Conservation (phyloP, 2,888 invertebrate species). For the Altica lythri region DNA sequence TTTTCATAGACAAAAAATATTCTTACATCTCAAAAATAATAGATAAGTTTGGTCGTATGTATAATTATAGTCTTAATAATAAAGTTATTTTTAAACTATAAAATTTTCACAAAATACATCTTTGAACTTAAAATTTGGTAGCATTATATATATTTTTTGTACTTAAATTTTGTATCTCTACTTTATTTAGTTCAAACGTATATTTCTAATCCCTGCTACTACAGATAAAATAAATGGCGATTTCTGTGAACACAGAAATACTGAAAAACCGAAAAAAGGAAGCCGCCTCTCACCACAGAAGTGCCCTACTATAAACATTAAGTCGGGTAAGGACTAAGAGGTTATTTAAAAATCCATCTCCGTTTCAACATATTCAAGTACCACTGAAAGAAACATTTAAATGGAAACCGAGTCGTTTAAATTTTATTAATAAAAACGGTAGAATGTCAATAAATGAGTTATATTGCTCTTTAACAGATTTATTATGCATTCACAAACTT, state of each 20-base stretch:
- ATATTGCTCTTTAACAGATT: constrained; percentile 43
- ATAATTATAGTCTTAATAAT: no score
- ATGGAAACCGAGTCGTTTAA: constrained; percentile 54
- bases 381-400: constrained; percentile 52
- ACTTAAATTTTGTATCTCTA: no score
- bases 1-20: no score
- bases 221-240: constrained; percentile 24
- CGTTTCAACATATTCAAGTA: constrained; percentile 50
- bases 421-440: constrained; percentile 53
- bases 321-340: constrained; percentile 47
- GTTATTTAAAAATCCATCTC: constrained; percentile 56
- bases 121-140: no score
- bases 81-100: no score
- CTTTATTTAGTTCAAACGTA: no score
- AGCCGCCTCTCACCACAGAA: constrained; percentile 35
- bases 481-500: constrained; percentile 43
- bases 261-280: no score
- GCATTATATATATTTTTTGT: no score
- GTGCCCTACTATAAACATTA: constrained; percentile 47
- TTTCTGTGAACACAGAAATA: constrained; percentile 18
- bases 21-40: no score
- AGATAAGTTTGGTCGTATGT: no score
- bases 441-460: constrained; percentile 45
- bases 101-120: no score
- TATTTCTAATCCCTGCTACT: no score